Base-by-base conservation (phyloP, 2,888 invertebrate species). In the Eurytoma californica region DNA sequence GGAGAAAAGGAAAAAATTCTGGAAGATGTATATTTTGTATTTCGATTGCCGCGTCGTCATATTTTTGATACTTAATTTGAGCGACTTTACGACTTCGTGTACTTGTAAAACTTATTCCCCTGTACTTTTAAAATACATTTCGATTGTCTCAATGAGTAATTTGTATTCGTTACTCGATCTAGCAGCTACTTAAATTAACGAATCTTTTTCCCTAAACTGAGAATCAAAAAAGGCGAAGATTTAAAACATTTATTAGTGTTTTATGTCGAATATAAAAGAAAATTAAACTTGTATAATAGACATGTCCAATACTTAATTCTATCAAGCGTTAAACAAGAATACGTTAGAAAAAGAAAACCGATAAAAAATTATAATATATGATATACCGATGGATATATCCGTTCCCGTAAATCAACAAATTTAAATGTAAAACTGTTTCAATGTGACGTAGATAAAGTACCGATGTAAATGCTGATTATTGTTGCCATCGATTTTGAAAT, bases 361-460 rank as follows among this genome's bases (percentile, higher is more conserved):
- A 49, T 30, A 39, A 47, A 49, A 55, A 72, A 57, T 61, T 55
- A 53, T 69, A 78, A 7, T 67, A 60, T 74, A 70, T 47, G 58
- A 79, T 79, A 69, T 72, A 67, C 16, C 39, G 12, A 55, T 78
- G 70, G 57, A 73, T 74, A 70, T 67, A 76, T 75, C 68, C 47
- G 61, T 78, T 55, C 47, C 49, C 66, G 3, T 67, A 55, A 75
- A 60, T 30, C n/a, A 18, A 66, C 49, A 74, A 81, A 79, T 68
- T 79, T 79, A 47, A 79, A 78, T 79, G 75, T 79, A 75, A 77
- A 81, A 55, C 72, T 77, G 75, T 78, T 75, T 81, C 39, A 81
- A 81, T 81, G 78, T 81, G 57, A 67, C 57, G 28, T 77, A 75
- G 63, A 69, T 77, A 51, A 65, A 69, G 18, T 77, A 67, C 30